Conservation (phyloP, 2,797 vertebrate species). For the Podargus strigoides region DNA sequence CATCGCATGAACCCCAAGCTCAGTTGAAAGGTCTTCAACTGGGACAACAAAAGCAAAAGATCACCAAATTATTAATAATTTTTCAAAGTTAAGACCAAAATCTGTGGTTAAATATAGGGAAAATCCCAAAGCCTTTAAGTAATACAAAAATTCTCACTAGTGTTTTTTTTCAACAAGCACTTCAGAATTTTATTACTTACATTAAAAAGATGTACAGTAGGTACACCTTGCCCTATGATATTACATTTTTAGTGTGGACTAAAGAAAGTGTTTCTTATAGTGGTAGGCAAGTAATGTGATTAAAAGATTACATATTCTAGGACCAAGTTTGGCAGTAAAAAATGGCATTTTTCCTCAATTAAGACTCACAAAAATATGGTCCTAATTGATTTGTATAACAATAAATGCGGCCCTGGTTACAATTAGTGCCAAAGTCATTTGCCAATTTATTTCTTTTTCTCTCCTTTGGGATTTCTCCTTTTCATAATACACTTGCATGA, state of each 20-base stretch:
- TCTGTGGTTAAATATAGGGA: background rate
- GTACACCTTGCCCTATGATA: background rate
- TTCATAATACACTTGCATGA: conserved; percentile 20
- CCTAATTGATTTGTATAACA: conserved; percentile 42
- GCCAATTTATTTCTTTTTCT: conserved; percentile 31
- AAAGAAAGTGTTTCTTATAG: background rate
- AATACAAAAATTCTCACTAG: background rate
- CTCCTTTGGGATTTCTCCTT: conserved; percentile 47
- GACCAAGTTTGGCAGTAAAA: background rate
- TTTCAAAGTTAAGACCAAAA: background rate
- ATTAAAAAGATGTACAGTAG: background rate
- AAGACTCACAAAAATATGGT: background rate
- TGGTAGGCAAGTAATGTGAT: background rate
- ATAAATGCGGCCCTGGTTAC: conserved; percentile 12
- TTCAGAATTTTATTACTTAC: background rate
- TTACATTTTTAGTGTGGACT: background rate
- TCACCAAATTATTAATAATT: background rate
- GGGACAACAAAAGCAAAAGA: background rate
- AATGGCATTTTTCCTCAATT: background rate
- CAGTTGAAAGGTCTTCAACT: background rate
- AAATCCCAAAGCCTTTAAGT: background rate
- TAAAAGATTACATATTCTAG: background rate
- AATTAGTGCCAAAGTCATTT: background rate
- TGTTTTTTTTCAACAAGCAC: background rate
- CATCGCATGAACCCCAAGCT: background rate